Conservation (phyloP, 2,888 invertebrate species). For the Epinotia brunnichana region DNA sequence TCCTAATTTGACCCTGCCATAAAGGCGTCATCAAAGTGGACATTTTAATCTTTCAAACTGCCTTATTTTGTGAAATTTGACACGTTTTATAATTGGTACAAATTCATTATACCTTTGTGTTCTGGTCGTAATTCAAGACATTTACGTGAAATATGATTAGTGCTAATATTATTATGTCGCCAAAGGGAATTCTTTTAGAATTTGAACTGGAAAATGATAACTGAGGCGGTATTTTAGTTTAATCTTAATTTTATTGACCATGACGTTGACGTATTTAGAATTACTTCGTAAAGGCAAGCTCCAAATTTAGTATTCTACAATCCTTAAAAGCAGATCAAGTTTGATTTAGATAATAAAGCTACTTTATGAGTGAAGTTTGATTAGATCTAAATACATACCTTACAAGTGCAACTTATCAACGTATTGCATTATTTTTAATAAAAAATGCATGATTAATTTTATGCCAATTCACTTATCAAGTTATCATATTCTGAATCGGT, state of each 20-base stretch:
- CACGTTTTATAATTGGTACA: conserved; percentile 19
- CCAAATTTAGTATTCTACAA: not conserved
- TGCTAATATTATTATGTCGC: conserved; percentile 17
- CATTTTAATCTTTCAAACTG: conserved; percentile 20
- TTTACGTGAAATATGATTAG: conserved; percentile 25
- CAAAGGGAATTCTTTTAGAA: conserved; percentile 4
- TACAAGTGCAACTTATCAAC: not conserved
- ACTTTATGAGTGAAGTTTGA: not conserved
- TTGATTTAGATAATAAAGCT: not conserved
- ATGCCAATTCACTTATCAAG: no score
- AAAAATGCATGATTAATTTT: no score
- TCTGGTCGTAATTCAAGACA: conserved; percentile 5
- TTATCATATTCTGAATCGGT: not conserved
- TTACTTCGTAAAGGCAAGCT: not conserved
- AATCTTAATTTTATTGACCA: conserved; percentile 17
- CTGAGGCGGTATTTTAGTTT: not conserved
- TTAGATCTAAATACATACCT: no score
- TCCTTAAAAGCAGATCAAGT: not conserved
- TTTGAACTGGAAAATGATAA: conserved; percentile 7
- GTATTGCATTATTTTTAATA: no score
- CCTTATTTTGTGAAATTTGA: conserved; percentile 13
- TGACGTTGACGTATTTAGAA: not conserved
- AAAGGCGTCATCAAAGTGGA: conserved; percentile 18
- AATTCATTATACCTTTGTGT: conserved; percentile 22
- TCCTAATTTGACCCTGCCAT: conserved; percentile 11